phyloP scores from a whole-genome alignment of 2,797 vertebrate genomes.

The Tinamus major region DNA sequence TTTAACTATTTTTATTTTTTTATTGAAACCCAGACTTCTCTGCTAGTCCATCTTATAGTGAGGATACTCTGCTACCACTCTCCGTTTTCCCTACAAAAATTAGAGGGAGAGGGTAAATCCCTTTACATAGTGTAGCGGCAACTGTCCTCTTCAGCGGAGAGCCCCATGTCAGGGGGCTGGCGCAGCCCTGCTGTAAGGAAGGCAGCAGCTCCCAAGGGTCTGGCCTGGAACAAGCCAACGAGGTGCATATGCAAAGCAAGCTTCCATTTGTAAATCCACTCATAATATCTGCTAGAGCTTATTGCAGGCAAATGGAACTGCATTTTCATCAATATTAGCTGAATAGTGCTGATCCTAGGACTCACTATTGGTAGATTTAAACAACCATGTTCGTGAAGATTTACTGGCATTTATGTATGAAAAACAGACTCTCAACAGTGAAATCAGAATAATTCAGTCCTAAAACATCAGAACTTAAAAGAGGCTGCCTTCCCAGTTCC shows the following conservation, averaged over 20 bases:
- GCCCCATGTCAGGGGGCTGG: not conserved
- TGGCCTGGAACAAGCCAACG: not conserved
- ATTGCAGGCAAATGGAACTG: not conserved
- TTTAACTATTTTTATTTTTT: not conserved
- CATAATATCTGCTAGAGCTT: not conserved
- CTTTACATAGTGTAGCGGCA: not conserved
- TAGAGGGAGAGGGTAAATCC: not conserved
- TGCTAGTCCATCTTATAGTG: not conserved
- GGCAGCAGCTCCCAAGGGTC: not conserved
- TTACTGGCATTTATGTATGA: not conserved
- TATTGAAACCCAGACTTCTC: not conserved
- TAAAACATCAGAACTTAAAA: not conserved
- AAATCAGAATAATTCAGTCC: conserved; percentile 7
- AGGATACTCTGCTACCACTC: not conserved
- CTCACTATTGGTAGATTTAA: not conserved
- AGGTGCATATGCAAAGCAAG: not conserved
- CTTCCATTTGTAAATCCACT: not conserved
- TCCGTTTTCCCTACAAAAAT: not conserved
- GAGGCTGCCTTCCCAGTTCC: not conserved
- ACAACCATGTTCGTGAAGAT: not conserved
- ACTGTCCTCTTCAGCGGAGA: not conserved
- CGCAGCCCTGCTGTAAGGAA: not conserved
- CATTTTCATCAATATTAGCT: not conserved
- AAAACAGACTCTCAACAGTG: not conserved
- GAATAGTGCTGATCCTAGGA: not conserved